Conservation (phyloP, 1,140 invertebrate genomes). For the Drosophila nigrodunni region DNA sequence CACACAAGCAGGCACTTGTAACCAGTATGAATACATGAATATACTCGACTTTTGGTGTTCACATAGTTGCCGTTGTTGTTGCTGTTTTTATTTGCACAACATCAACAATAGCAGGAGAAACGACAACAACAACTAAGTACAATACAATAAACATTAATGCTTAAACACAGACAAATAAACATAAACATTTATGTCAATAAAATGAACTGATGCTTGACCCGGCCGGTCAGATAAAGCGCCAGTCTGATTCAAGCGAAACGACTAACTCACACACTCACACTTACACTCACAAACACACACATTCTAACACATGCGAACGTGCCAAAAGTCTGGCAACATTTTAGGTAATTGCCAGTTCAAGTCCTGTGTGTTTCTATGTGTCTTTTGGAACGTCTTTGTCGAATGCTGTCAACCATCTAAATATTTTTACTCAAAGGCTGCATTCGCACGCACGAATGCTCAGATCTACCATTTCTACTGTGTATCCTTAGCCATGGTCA, state of each 20-base stretch:
- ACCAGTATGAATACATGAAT: conserved; percentile 31
- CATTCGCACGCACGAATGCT: conserved; percentile 44
- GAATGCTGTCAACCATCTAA: conserved; percentile 46
- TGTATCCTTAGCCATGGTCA: neutral
- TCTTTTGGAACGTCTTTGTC: conserved; percentile 39
- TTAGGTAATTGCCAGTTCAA: conserved; percentile 47
- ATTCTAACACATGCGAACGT: conserved; percentile 2
- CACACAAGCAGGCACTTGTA: conserved; percentile 33
- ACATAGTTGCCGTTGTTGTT: conserved; percentile 39
- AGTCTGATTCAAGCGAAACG: conserved; percentile 26
- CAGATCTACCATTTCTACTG: conserved; percentile 6
- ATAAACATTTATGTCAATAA: conserved; percentile 82
- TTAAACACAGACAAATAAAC: conserved; percentile 79
- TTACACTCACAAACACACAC: conserved; percentile 6
- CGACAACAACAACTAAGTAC: conserved; percentile 30
- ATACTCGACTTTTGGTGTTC: conserved; percentile 50
- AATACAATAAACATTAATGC: conserved; percentile 76
- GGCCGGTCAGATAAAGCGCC: conserved; percentile 68
- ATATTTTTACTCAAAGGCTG: conserved; percentile 57
- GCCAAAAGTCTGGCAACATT: conserved; percentile 38
- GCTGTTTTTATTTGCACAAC: conserved; percentile 55
- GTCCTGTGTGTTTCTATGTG: neutral
- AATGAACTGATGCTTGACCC: conserved; percentile 80
- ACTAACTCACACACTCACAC: neutral
- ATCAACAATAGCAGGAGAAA: conserved; percentile 38